Percentiles rank a stretch among this genome's conserved stretches.
Evolutionary conservation across 1,140 invertebrate species (phyloP).

Genomic region (Wasmannia auropunctata): DNA sequence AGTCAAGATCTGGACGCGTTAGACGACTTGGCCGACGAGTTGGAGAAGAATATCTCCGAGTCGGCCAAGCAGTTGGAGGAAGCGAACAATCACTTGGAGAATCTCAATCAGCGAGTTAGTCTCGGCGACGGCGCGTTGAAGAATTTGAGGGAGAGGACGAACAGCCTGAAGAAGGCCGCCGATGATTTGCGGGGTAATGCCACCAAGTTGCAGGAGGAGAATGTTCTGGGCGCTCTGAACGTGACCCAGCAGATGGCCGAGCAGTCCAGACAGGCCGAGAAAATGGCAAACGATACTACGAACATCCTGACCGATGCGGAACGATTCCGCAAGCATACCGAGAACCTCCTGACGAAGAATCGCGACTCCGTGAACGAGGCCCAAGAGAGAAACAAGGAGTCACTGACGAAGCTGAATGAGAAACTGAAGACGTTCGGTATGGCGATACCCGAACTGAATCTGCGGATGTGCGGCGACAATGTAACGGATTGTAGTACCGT

Average conservation of each 20-base stretch:
- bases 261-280: constrained; percentile 89
- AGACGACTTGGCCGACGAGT: constrained; percentile 85
- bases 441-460: constrained; percentile 94
- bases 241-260: constrained; percentile 93
- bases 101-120: constrained; percentile 91
- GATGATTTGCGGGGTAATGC: constrained; percentile 93
- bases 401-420: constrained; percentile 88
- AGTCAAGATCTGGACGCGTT: constrained; percentile 90
- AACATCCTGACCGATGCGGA: constrained; percentile 90
- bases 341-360: constrained; percentile 91
- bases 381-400: constrained; percentile 89
- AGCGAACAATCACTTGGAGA: constrained; percentile 89
- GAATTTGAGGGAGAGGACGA: constrained; percentile 90
- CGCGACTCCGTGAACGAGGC: constrained; percentile 89
- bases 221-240: constrained; percentile 97
- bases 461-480: constrained; percentile 94
- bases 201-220: constrained; percentile 96
- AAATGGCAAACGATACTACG: constrained; percentile 86
- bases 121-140: constrained; percentile 92
- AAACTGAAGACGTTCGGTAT: constrained; percentile 89
- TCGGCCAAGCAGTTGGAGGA: constrained; percentile 87
- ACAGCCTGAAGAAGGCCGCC: constrained; percentile 90
- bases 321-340: constrained; percentile 92
- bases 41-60: constrained; percentile 86
- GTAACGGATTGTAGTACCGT: constrained; percentile 94